Evolutionary conservation across 2,888 invertebrate species (phyloP).

Genomic region (Hetaerina titia): DNA sequence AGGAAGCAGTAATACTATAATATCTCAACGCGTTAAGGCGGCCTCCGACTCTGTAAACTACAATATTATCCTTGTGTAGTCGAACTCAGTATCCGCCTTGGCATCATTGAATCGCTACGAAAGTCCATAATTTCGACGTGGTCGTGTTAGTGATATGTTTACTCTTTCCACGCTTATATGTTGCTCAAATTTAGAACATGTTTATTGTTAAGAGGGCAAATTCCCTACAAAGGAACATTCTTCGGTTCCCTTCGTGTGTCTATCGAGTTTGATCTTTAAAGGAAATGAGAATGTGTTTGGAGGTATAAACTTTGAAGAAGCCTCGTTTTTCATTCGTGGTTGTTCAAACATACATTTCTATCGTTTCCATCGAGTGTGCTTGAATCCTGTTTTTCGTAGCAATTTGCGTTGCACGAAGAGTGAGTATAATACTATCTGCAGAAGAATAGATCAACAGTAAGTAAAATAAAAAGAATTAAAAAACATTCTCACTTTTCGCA

Average conservation of each 20-base stretch:
- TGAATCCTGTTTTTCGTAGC: not conserved
- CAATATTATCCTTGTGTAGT: too few relatives aligned
- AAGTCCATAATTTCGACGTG: too few relatives aligned
- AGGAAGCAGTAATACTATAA: too few relatives aligned
- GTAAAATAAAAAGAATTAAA: not conserved
- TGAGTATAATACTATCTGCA: not conserved
- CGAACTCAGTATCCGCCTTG: too few relatives aligned
- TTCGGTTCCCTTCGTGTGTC: not conserved
- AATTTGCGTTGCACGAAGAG: not conserved
- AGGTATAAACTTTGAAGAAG: not conserved
- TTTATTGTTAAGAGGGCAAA: too few relatives aligned
- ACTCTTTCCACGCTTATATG: too few relatives aligned
- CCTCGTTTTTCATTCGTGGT: not conserved
- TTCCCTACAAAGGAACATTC: too few relatives aligned
- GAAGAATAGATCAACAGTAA: not conserved
- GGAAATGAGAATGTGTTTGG: not conserved
- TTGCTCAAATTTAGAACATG: too few relatives aligned
- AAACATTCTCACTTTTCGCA: not conserved
- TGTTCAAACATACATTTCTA: not conserved
- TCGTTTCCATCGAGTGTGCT: not conserved
- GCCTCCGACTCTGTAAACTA: too few relatives aligned
- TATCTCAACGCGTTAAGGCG: too few relatives aligned
- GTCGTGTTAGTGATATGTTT: too few relatives aligned
- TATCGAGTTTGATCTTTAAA: not conserved
- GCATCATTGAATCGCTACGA: too few relatives aligned